A percentile compares a stretch with the other conserved stretches of the same genome.
Evolutionary conservation across 2,797 vertebrate genomes (phyloP).

Genomic region (Sebastes minor): DNA sequence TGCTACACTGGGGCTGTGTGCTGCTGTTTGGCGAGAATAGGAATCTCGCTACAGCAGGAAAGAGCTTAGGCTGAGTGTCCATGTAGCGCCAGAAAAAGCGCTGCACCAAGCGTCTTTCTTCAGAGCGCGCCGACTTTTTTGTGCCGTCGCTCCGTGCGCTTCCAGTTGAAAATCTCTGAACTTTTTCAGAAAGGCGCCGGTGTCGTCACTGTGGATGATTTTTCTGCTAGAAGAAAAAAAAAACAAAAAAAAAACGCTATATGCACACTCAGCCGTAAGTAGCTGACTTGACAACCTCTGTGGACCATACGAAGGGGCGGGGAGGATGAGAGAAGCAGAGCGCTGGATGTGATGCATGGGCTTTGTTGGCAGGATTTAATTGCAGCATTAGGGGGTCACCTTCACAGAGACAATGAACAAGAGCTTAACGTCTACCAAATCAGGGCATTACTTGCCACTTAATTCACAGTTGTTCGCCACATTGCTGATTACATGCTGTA

Average conservation of each 20-base stretch:
- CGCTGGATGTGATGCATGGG: constrained; percentile 26
- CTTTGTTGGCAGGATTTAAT: constrained; percentile 60
- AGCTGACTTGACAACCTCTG: constrained; percentile 44
- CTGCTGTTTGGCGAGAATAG: constrained; percentile 11
- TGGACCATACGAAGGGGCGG: constrained; percentile 7
- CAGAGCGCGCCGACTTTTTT: background rate
- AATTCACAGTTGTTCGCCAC: constrained; percentile 46
- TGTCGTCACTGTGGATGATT: background rate
- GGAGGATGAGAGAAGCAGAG: constrained; percentile 40
- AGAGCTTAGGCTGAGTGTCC: constrained; percentile 6
- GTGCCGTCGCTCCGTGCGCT: background rate
- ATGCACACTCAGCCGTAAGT: background rate
- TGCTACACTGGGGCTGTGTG: background rate
- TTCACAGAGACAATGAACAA: constrained; percentile 64
- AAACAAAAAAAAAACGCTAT: background rate
- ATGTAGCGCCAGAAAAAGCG: background rate
- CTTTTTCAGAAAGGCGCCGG: background rate
- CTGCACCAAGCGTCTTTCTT: background rate
- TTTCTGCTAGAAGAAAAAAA: background rate
- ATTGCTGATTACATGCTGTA: constrained; percentile 57
- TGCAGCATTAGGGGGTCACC: constrained; percentile 58
- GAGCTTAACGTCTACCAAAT: constrained; percentile 57
- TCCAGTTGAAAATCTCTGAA: background rate
- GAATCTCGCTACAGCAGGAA: constrained; percentile 28
- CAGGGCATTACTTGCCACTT: constrained; percentile 41